Base-by-base conservation (phyloP, 2,797 vertebrate genomes). In the Cossypha polioptera region DNA sequence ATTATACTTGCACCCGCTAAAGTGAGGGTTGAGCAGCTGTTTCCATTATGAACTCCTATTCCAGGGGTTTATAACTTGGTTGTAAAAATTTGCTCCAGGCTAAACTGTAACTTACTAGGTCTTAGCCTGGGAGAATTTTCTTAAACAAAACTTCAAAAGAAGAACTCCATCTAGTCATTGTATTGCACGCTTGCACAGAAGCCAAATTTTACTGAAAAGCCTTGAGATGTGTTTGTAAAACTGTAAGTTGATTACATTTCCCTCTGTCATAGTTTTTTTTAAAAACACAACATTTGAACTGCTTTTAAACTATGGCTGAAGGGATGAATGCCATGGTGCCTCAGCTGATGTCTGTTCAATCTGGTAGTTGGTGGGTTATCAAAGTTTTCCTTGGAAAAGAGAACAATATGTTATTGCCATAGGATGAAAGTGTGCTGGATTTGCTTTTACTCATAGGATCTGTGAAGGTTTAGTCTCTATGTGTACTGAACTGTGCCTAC, bases 1-100 rank as follows among this genome's bases (percentile, higher is more conserved):
- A 98, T 98, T 96, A 93, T 77, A 80, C 95, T 95, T 96, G 94
- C 95, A 96, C 97, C 92, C 95, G 43, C 90, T 96, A 95, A 84
- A 97, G 97, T 96, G 97, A 97, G 95, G 95, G 86, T 94, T 97
- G 97, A 98, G 96, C 98, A 98, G 97, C 97, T 98, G 97, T 98
- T 98, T 97, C 97, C 95, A 98, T 98, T 98, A 98, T 97, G 96
- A 98, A 97, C 97, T 97, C 95, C 96, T 97, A 95, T 98, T 98
- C 97, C 97, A 97, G 95, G 88, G 97, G 96, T 98, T 98, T 98
- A 98, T 98, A 98, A 98, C 97, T 95, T 90, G 96, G 96, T 96
- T 97, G 97, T 98, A 98, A 98, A 98, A 97, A 96, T 93, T 91
- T 95, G 97, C 98, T 97, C 74, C 62, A 94, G 97, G 97, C 97